phyloP scores from a whole-genome alignment of 2,888 invertebrate genomes.

The Fragum fragum region DNA sequence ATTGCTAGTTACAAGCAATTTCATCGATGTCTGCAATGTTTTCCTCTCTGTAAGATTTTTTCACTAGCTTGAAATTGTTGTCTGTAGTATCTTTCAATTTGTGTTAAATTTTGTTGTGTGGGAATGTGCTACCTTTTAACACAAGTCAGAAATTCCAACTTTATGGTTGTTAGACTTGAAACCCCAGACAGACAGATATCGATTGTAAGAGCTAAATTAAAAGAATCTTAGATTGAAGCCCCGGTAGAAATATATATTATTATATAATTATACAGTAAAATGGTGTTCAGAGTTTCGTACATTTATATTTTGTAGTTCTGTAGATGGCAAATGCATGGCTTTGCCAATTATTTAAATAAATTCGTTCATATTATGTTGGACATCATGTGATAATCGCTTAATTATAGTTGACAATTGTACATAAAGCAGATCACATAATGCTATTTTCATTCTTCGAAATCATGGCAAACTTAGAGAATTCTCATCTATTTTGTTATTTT shows the following conservation, averaged over 20 bases:
- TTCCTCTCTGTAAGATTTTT: too few relatives aligned
- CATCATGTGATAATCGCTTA: slow-evolving; percentile 28
- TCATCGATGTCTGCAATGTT: too few relatives aligned
- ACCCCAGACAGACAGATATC: too few relatives aligned
- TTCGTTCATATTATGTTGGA: neutral
- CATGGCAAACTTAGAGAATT: neutral
- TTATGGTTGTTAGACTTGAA: too few relatives aligned
- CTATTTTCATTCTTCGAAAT: slow-evolving; percentile 7
- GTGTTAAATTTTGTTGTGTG: too few relatives aligned
- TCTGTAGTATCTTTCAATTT: too few relatives aligned
- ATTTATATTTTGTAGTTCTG: neutral
- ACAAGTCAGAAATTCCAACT: too few relatives aligned
- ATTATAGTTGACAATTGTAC: slow-evolving; percentile 16
- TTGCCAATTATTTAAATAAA: slow-evolving; percentile 20
- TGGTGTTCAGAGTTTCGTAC: slow-evolving; percentile 22
- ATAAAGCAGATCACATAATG: slow-evolving; percentile 21
- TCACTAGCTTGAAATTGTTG: too few relatives aligned
- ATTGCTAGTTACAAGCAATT: too few relatives aligned
- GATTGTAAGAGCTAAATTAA: too few relatives aligned
- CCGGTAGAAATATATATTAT: neutral
- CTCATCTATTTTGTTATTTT: neutral
- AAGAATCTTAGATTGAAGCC: too few relatives aligned
- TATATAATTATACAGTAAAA: neutral
- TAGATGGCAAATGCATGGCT: slow-evolving; percentile 21
- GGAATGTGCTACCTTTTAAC: too few relatives aligned